A percentile compares a stretch with the other conserved stretches of the same genome.
phyloP scores from a whole-genome alignment of 53 echinoderm and acorn worm species.

The Arbacia lixula region DNA sequence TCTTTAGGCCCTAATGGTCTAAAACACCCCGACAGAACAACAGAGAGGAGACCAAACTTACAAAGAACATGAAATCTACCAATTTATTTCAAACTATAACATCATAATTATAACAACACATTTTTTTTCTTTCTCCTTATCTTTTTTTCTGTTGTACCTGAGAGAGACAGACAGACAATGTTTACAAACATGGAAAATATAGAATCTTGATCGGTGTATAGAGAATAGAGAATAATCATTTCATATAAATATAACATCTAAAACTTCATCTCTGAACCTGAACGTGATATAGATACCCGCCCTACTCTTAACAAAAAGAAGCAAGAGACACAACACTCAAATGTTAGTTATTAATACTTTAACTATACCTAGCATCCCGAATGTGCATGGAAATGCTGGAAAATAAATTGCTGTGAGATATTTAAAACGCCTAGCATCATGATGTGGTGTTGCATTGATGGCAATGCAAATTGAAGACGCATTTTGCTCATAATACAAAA shows the following conservation, averaged over 20 bases:
- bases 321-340: no score
- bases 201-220: not conserved
- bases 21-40: no score
- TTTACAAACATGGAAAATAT: conserved; percentile 33
- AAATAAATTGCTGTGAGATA: no score
- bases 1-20: no score
- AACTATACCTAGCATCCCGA: no score
- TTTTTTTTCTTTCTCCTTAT: conserved; percentile 18
- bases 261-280: conserved; percentile 15
- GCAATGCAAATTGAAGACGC: no score
- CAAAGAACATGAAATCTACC: conserved; percentile 49
- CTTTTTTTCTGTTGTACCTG: conserved; percentile 38
- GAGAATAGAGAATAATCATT: conserved; percentile 6
- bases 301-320: no score
- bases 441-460: no score
- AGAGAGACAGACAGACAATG: conserved; percentile 8
- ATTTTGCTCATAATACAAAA: no score
- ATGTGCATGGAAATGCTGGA: no score
- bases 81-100: conserved; percentile 4
- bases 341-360: no score
- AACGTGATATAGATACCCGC: not conserved
- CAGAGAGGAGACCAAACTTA: not conserved
- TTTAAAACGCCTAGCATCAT: no score
- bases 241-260: conserved; percentile 24
- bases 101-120: conserved; percentile 37